Conservation (phyloP, 2,797 vertebrate species). For the Sebastes taczanowskii region DNA sequence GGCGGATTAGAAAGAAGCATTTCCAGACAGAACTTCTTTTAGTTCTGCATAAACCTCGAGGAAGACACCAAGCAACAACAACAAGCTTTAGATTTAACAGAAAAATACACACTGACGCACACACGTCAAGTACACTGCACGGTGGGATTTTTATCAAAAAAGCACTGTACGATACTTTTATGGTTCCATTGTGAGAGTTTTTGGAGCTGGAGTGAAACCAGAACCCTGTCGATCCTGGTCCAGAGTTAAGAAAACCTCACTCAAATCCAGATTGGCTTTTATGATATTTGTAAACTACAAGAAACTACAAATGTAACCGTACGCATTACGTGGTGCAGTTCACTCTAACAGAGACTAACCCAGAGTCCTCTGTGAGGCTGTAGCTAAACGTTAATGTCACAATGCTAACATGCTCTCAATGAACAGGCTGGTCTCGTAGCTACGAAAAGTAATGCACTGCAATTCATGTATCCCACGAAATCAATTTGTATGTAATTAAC, state of each 20-base stretch:
- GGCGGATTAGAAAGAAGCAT: not conserved
- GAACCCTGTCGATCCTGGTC: accelerated
- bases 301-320: not conserved
- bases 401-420: not conserved
- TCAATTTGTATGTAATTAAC: too few species aligned
- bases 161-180: not conserved
- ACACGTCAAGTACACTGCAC: not conserved
- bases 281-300: not conserved
- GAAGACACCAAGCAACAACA: not conserved
- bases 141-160: not conserved
- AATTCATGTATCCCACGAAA: too few species aligned
- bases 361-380: not conserved
- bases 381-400: not conserved
- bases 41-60: not conserved
- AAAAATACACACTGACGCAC: not conserved
- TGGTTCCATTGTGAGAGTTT: not conserved
- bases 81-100: not conserved
- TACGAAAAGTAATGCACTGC: too few species aligned
- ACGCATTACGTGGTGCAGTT: accelerated
- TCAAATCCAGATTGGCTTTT: not conserved
- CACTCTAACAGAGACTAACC: not conserved
- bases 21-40: not conserved
- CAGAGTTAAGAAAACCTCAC: too few species aligned
- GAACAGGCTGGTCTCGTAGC: not conserved
- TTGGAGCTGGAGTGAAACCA: not conserved